Evolutionary conservation across 2,797 vertebrate species (phyloP).

Genomic region (Centroberyx gerrardi): DNA sequence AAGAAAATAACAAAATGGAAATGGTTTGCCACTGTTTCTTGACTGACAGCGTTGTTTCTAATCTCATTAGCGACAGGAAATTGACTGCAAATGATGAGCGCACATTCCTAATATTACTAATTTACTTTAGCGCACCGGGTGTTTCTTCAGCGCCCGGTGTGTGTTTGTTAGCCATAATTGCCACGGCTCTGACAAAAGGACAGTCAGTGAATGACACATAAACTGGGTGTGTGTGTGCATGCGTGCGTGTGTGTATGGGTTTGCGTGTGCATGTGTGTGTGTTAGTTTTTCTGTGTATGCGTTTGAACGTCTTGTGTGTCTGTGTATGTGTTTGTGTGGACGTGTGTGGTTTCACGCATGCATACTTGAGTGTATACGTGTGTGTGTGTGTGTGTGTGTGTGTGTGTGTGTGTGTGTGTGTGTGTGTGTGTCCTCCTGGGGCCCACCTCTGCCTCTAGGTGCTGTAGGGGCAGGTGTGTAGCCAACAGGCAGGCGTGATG

Average conservation of each 20-base stretch:
- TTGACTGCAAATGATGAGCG: constrained; percentile 85
- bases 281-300: background rate
- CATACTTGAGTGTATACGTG: constrained; percentile 13
- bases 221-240: constrained; percentile 27
- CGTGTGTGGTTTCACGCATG: background rate
- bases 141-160: constrained; percentile 63
- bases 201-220: constrained; percentile 68
- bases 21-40: constrained; percentile 74
- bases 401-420: constrained; percentile 25
- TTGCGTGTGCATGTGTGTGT: background rate
- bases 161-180: constrained; percentile 77
- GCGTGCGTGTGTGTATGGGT: background rate
- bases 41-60: constrained; percentile 85
- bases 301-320: background rate
- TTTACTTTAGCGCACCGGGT: constrained; percentile 71
- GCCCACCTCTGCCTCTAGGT: constrained; percentile 80
- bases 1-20: constrained; percentile 78
- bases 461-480: constrained; percentile 85
- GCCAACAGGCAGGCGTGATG: constrained; percentile 82
- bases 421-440: constrained; percentile 66
- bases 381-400: constrained; percentile 32
- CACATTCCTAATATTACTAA: constrained; percentile 82
- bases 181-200: constrained; percentile 75
- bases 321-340: constrained; percentile 28
- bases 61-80: constrained; percentile 85